Evolutionary conservation across 1,140 invertebrate species (phyloP).

Genomic region (Microplitis demolitor): DNA sequence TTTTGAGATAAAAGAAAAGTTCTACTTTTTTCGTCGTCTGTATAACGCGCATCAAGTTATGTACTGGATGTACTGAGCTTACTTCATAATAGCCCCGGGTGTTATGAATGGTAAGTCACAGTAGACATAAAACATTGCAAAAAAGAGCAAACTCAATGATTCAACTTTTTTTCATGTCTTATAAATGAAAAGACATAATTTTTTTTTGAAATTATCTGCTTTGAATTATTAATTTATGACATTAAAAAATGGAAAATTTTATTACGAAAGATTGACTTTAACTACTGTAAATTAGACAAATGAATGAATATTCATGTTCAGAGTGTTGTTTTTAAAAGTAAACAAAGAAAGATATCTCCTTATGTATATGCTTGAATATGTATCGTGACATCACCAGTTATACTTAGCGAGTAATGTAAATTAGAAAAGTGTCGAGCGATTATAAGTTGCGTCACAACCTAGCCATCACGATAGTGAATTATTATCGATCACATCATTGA

Average conservation of each 20-base stretch:
- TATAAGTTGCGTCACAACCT: too few species aligned
- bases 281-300: neutral
- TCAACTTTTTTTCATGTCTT: too few species aligned
- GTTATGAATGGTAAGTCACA: neutral
- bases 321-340: neutral
- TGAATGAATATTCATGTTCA: neutral
- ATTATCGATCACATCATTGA: too few species aligned
- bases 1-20: neutral
- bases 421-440: too few species aligned
- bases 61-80: neutral
- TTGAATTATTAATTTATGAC: too few species aligned
- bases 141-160: neutral
- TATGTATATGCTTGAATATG: neutral
- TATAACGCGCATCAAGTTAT: constrained; percentile 3
- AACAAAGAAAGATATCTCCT: neutral
- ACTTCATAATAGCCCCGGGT: neutral
- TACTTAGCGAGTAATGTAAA: neutral
- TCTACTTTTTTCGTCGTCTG: neutral
- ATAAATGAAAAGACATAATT: too few species aligned
- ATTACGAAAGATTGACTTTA: neutral
- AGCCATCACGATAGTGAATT: too few species aligned
- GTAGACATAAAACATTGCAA: neutral
- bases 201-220: too few species aligned
- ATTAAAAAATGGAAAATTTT: neutral
- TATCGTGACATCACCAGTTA: neutral